Conservation (phyloP, 2,113 vertebrate species). For the Empidonax traillii region DNA sequence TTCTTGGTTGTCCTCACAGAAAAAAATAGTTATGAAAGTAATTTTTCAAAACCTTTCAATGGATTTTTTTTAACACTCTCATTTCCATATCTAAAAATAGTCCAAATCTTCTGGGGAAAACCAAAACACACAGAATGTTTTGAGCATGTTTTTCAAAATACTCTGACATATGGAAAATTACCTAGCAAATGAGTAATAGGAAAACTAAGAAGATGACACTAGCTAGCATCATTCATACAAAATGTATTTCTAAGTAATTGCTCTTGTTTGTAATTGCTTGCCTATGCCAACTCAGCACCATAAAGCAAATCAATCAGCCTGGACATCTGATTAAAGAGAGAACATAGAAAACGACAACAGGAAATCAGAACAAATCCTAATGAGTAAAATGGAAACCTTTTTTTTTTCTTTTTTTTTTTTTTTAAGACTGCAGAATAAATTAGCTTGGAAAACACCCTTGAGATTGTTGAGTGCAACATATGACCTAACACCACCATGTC, state of each 20-base stretch:
- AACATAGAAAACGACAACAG: not conserved
- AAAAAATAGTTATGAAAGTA: not conserved
- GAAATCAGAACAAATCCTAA: not conserved
- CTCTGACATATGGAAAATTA: constrained; percentile 12
- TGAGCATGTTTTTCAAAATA: constrained; percentile 6
- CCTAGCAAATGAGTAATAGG: not conserved
- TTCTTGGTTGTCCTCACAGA: not conserved
- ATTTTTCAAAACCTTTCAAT: not conserved
- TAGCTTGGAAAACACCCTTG: not conserved
- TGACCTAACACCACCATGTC: accelerated
- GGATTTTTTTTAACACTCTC: not conserved
- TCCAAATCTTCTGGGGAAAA: not conserved
- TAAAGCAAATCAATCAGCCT: not conserved
- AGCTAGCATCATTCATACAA: not conserved
- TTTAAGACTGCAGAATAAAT: not conserved
- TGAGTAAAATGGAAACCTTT: not conserved
- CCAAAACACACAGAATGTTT: not conserved
- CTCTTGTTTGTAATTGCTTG: not conserved
- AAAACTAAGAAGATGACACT: not conserved
- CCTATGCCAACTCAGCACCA: not conserved
- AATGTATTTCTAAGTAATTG: constrained; percentile 1
- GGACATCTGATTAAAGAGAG: not conserved
- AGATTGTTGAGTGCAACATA: not conserved
- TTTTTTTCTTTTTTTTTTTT: not conserved
- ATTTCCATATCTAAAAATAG: not conserved